phyloP scores from a whole-genome alignment of 2,113 vertebrate genomes.

The Melanerpes formicivorus region DNA sequence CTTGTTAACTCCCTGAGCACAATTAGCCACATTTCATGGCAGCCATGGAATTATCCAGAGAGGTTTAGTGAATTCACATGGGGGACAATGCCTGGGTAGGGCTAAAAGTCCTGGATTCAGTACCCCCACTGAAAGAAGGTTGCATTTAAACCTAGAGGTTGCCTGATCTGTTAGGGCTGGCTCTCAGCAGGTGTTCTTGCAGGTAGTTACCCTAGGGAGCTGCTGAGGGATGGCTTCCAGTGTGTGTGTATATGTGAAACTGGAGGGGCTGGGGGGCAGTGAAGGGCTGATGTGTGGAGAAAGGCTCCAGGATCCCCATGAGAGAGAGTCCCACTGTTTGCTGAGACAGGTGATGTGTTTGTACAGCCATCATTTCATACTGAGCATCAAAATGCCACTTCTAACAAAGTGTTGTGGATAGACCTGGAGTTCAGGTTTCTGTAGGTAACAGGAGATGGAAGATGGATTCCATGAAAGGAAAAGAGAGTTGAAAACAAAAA shows the following conservation, averaged over 20 bases:
- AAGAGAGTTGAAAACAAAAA: not conserved
- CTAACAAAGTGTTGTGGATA: not conserved
- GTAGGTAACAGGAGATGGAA: not conserved
- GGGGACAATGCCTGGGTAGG: not conserved
- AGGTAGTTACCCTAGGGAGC: accelerated
- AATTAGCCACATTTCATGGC: not conserved
- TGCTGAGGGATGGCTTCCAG: not conserved
- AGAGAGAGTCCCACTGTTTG: not conserved
- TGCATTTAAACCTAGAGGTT: not conserved
- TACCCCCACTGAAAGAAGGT: not conserved
- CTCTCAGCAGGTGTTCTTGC: not conserved
- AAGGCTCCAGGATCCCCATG: not conserved
- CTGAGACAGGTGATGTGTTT: not conserved
- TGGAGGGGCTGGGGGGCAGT: not conserved
- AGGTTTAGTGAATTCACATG: not conserved
- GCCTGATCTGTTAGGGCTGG: not conserved
- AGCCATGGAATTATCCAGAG: not conserved
- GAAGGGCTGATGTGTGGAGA: not conserved
- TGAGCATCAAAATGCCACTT: not conserved
- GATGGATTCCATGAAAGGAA: not conserved
- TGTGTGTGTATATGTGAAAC: accelerated
- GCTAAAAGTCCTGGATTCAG: not conserved
- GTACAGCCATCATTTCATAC: not conserved
- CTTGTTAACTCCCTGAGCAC: not conserved
- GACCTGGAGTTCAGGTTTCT: not conserved